Evolutionary conservation across 2,888 invertebrate genomes (phyloP).

Genomic region (Automeris io): DNA sequence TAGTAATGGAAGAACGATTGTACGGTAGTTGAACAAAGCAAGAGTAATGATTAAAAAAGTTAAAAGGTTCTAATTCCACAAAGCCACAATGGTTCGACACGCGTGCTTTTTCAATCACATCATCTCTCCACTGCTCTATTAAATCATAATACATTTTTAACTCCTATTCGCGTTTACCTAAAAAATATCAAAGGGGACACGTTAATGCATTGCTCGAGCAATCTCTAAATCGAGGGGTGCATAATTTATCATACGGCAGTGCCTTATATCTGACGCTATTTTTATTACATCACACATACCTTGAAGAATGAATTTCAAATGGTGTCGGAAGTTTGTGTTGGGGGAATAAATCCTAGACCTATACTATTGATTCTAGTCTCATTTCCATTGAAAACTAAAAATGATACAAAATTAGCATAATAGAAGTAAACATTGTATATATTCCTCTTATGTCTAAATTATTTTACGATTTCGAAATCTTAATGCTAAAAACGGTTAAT

Average conservation of each 20-base stretch:
- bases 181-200: conserved; percentile 58
- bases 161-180: conserved; percentile 50
- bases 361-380: conserved; percentile 28
- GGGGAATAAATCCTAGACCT: conserved; percentile 56
- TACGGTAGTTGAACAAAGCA: no score
- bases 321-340: conserved; percentile 68
- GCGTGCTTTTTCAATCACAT: background rate
- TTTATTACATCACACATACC: conserved; percentile 72
- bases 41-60: no score
- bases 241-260: conserved; percentile 66
- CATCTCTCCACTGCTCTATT: conserved; percentile 6
- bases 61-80: no score
- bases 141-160: conserved; percentile 18
- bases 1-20: no score
- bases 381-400: conserved; percentile 9
- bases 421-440: no score
- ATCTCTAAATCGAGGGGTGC: conserved; percentile 69
- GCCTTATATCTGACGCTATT: conserved; percentile 64
- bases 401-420: no score
- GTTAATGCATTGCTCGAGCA: conserved; percentile 63
- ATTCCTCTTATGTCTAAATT: no score
- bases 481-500: no score
- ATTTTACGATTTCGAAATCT: no score
- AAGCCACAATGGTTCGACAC: background rate
- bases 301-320: conserved; percentile 77